Base-by-base conservation (phyloP, 1,140 invertebrate species). In the Stenopsyche tienmushanensis region DNA sequence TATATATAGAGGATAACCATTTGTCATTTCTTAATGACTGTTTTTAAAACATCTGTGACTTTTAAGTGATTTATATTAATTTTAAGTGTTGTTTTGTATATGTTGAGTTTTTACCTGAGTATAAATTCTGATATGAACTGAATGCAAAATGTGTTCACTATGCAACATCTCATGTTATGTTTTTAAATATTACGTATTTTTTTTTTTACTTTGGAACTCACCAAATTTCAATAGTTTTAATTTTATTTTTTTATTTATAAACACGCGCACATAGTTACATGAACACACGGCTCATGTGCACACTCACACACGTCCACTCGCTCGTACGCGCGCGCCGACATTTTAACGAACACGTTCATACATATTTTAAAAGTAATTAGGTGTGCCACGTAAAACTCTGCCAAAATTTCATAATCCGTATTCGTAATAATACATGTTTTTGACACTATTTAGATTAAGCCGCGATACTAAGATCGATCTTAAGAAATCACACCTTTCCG, bases 381-480 rank as follows among this genome's bases (percentile, higher is more conserved):
- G n/a, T 78, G 79, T 80, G 79, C 79, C 79, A 80, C 79, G 80
- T 76, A 78, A 77, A 79, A 79, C 76, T 80, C 78, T 80, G 79
- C 79, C 78, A 81, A 81, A 80, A 79, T 77, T 50, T 50, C 21
- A 21, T 21, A 21, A 50, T 50, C 17, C 47, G 3, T 21, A 50
- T 20, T n/a, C n/a, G n/a, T n/a, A n/a, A n/a, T n/a, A n/a, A 18
- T 50, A 47, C 9, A 41, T 44, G 17, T 42, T 62, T 62, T 49
- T 26, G 44, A 49, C 44, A 53, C 23, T 52, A 39, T 39, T 52
- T 54, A 54, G 25, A 54, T 25, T 54, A 39, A 55, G 59, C 52
- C 26, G 18, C 41, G 25, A 18, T 62, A 7, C 15, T 18, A 3
- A 17, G 7, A 24, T 3, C 10, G 20, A 2, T 24, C 8, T 24